Percentiles rank a stretch among this genome's conserved stretches.
phyloP scores from a whole-genome alignment of 1,140 invertebrate genomes.

The Phocides pigmalion region DNA sequence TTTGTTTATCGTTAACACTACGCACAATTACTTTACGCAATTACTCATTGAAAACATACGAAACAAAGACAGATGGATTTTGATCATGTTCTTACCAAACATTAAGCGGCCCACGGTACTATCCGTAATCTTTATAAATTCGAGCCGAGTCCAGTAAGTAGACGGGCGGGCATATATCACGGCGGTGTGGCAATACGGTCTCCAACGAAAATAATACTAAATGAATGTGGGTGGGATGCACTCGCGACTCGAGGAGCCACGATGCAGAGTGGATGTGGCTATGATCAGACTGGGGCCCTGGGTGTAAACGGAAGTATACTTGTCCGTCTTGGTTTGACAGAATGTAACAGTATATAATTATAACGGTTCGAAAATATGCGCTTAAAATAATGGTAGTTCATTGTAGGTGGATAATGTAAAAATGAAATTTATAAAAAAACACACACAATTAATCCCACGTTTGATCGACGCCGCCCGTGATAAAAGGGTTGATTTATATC shows the following conservation, averaged over 20 bases:
- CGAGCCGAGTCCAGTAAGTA: constrained; percentile 52
- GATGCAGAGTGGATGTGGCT: constrained; percentile 36
- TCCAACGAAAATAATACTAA: constrained; percentile 73
- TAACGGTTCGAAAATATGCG: no score
- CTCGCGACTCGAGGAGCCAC: constrained; percentile 41
- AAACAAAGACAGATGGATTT: constrained; percentile 20
- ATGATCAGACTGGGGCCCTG: not conserved
- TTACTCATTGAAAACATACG: constrained; percentile 26
- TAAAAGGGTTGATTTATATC: no score
- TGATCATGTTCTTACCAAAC: constrained; percentile 23
- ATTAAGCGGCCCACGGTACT: constrained; percentile 25
- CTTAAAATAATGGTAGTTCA: no score
- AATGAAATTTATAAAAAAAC: no score
- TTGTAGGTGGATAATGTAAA: no score
- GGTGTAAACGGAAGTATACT: no score
- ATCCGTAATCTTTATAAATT: constrained; percentile 68
- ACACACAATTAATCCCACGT: no score
- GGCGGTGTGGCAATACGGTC: constrained; percentile 63
- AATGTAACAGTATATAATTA: no score
- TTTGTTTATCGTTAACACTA: no score
- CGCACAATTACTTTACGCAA: not conserved
- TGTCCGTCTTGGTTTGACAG: no score
- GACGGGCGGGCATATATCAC: constrained; percentile 61
- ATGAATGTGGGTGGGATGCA: constrained; percentile 70
- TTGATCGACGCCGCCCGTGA: no score